Evolutionary conservation across 37 sponge, comb jelly and placozoan species (phyloP), one percentile per base, ranked within the genome.

Genomic region (Bolinopsis microptera): DNA sequence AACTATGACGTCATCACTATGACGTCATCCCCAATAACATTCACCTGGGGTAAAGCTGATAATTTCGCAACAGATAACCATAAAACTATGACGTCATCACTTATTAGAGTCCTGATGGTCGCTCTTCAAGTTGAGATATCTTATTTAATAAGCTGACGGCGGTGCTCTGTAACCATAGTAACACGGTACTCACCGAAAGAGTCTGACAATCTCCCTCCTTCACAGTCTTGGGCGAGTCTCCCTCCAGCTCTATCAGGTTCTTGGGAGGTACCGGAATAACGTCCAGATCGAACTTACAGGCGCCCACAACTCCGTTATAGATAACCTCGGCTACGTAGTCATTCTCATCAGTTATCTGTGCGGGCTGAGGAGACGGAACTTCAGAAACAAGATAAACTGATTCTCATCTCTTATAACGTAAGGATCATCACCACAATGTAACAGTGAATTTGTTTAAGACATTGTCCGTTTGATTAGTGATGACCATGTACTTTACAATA

Each of bases 181-280:
- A n/a, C n/a, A n/a, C n/a, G n/a, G 61, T 18, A 48, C 61, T 48
- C 13, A 77, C 80, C 28, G 80, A 77, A 27, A 77, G 33, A 0
- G 80, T 77, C 2, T 34, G 35, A 77, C 90, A 86, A 1, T 86
- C 90, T n/a, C 90, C 90, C 31, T 86, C 90, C 26, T 41, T 39
- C 18, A 86, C 90, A 3, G 30, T 22, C 61, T 39, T 28, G 0
- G 90, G 90, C 18, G 36, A 33, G 0, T 86, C 90, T 3, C 90
- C 90, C 2, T 39, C 90, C 41, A 86, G 26, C 16, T 86, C 90
- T 9, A 86, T 86, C 25, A 33, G n/a, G 2, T 86, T 41, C 16
- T 23, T 34, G 35, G 90, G 90, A 41, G 90, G 41, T 8, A 40
- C 61, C 9, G 90, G 90, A 27, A 39, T 86, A 28, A 86, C 48